A percentile compares a stretch with the other conserved stretches of the same genome.
Evolutionary conservation across 2,113 vertebrate genomes (phyloP).

Genomic region (Odocoileus virginianus): DNA sequence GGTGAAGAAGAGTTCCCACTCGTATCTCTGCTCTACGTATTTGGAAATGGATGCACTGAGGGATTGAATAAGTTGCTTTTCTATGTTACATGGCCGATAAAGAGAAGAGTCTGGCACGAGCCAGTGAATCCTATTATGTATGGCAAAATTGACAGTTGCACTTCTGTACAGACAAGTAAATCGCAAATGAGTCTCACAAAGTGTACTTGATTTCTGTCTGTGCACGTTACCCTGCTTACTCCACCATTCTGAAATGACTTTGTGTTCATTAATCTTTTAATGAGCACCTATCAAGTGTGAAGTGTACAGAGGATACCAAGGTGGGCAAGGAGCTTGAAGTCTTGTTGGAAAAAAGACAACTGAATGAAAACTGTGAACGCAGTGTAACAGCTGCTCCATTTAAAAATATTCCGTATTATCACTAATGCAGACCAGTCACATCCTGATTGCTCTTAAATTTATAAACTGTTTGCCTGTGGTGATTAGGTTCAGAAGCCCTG

Average conservation of each 20-base stretch:
- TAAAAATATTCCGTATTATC: background rate
- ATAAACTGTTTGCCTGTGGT: background rate
- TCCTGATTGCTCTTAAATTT: background rate
- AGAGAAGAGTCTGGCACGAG: background rate
- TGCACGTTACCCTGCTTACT: background rate
- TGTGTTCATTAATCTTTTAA: background rate
- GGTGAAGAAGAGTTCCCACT: background rate
- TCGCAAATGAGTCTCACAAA: background rate
- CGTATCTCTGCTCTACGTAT: background rate
- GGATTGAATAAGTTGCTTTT: background rate
- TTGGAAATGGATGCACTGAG: background rate
- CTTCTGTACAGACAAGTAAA: background rate
- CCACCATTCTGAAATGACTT: background rate
- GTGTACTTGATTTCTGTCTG: background rate
- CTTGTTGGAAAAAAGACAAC: background rate
- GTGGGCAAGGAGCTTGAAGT: background rate
- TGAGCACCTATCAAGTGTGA: background rate
- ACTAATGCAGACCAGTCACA: background rate
- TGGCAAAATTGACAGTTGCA: background rate
- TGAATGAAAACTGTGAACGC: background rate
- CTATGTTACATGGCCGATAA: background rate
- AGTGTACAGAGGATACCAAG: background rate
- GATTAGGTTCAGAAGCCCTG: background rate
- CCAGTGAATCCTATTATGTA: background rate
- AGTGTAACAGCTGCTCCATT: background rate